These are phyloP conservation scores for Mormyrops attenuatus DNA, from an alignment of 2,797 vertebrate species.

Conservation along the genomic window DNA sequence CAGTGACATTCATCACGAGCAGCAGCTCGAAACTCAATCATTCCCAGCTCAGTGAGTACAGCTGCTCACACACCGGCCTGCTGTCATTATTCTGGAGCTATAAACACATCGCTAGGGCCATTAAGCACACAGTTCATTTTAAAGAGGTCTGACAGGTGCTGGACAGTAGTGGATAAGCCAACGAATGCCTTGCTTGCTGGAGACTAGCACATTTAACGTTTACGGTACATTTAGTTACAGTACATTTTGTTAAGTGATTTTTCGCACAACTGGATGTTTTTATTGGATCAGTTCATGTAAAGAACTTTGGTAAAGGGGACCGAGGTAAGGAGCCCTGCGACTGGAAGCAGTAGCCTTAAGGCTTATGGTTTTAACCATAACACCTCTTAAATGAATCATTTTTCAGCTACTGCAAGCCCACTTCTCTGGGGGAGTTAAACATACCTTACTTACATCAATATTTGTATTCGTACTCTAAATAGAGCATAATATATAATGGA, in stretches of 20 bases:
- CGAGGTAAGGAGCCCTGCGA: neutral
- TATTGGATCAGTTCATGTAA: neutral
- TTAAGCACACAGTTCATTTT: neutral
- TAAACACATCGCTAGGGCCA: neutral
- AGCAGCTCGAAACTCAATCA: neutral
- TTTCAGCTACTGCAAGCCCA: neutral
- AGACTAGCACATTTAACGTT: neutral
- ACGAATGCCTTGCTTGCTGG: neutral
- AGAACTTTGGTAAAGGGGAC: neutral
- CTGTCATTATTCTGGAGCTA: neutral
- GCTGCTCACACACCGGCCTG: neutral
- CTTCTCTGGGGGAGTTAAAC: neutral
- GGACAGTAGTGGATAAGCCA: neutral
- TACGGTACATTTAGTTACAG: neutral
- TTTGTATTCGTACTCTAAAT: neutral
- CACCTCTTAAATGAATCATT: neutral
- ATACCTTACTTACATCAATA: neutral
- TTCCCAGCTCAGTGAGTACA: neutral
- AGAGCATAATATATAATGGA: neutral
- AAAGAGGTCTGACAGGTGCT: neutral
- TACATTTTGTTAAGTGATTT: neutral
- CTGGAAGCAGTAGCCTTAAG: neutral
- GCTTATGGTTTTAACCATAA: neutral
- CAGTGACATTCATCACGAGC: neutral
- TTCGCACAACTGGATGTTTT: neutral